Evolutionary conservation across 2,797 vertebrate species (phyloP).

Genomic region (Garrulus glandarius): DNA sequence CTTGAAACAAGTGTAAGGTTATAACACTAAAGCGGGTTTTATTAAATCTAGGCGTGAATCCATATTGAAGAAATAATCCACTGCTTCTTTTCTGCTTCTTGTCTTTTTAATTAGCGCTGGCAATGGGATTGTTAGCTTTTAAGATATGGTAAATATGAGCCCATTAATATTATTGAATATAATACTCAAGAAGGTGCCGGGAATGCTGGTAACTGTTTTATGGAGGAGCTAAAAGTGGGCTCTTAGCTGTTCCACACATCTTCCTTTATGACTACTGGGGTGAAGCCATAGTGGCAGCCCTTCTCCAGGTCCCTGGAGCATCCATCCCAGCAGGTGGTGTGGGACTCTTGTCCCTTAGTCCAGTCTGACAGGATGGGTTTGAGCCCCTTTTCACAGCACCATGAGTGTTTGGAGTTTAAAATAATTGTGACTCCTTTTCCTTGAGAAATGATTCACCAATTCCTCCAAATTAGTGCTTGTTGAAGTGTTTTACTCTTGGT

Average conservation of each 20-base stretch:
- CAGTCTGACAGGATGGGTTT: conserved; percentile 61
- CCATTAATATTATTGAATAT: conserved; percentile 52
- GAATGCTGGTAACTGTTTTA: conserved; percentile 75
- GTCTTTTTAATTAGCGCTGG: conserved; percentile 42
- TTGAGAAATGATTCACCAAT: conserved; percentile 38
- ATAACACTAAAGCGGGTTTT: conserved; percentile 22
- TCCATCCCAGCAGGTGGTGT: conserved; percentile 66
- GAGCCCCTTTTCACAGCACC: conserved; percentile 5
- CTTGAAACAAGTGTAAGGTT: neutral
- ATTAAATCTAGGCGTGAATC: conserved; percentile 52
- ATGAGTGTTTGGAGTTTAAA: conserved; percentile 9
- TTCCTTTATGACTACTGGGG: conserved; percentile 59
- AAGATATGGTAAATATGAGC: conserved; percentile 50
- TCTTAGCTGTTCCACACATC: conserved; percentile 70
- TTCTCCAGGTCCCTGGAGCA: conserved; percentile 77
- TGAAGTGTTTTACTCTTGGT: conserved; percentile 51
- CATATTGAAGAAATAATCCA: conserved; percentile 28
- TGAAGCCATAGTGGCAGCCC: conserved; percentile 73
- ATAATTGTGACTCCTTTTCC: conserved; percentile 19
- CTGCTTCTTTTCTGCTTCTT: conserved; percentile 8
- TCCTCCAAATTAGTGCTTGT: conserved; percentile 29
- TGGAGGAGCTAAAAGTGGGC: conserved; percentile 65
- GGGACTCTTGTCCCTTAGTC: conserved; percentile 71
- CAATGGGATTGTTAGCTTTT: conserved; percentile 53
- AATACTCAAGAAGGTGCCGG: conserved; percentile 18